phyloP scores from a whole-genome alignment of 2,888 invertebrate genomes.

The Dolichomitus sp. region DNA sequence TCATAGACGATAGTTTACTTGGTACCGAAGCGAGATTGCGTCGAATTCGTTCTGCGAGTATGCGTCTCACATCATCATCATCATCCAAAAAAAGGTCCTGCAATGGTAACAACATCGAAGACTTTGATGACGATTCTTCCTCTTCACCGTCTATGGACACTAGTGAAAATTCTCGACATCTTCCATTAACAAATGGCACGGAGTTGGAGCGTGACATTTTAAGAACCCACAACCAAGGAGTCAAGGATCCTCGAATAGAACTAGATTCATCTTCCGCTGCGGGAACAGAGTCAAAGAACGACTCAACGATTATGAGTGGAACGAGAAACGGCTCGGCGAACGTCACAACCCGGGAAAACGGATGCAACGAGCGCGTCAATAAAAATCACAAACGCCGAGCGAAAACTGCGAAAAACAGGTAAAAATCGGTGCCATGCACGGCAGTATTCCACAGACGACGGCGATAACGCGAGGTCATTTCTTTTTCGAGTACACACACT shows the following conservation, averaged over 20 bases:
- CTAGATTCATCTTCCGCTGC: constrained; percentile 36
- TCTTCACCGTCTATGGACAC: constrained; percentile 75
- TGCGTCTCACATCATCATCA: constrained; percentile 70
- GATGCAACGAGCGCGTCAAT: constrained; percentile 69
- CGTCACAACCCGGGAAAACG: constrained; percentile 54
- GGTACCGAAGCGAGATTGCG: constrained; percentile 84
- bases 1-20: constrained; percentile 83
- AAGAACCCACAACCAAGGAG: neutral
- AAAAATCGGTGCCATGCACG: constrained; percentile 60
- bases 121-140: constrained; percentile 69
- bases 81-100: constrained; percentile 31
- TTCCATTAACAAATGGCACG: constrained; percentile 75
- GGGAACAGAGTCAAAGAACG: constrained; percentile 32
- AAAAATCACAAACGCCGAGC: constrained; percentile 79
- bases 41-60: constrained; percentile 84
- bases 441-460: constrained; percentile 67
- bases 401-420: constrained; percentile 85
- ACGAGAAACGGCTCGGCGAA: constrained; percentile 51
- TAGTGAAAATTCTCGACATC: constrained; percentile 77
- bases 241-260: constrained; percentile 23
- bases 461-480: constrained; percentile 70
- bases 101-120: constrained; percentile 38
- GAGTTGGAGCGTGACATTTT: constrained; percentile 67
- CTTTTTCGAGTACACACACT: constrained; percentile 58
- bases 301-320: constrained; percentile 52